A percentile compares a stretch with the other conserved stretches of the same genome.
phyloP scores from a whole-genome alignment of 2,113 vertebrate genomes.

The Siniperca knerii region DNA sequence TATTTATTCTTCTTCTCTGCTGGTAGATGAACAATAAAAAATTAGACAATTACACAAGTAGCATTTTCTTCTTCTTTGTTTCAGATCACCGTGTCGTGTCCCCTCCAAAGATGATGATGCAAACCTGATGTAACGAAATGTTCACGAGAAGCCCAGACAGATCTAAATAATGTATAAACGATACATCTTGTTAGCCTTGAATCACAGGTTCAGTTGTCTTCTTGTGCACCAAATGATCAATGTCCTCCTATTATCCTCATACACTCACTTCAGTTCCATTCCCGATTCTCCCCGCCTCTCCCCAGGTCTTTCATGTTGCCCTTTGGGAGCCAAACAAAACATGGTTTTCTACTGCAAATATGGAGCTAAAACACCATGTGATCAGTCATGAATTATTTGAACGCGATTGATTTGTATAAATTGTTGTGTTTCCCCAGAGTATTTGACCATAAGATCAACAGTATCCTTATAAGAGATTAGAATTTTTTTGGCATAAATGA shows the following conservation, averaged over 20 bases:
- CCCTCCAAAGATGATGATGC: slow-evolving; percentile 59
- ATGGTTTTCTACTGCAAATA: slow-evolving; percentile 79
- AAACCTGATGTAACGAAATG: slow-evolving; percentile 72
- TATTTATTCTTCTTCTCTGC: not conserved
- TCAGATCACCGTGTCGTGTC: slow-evolving; percentile 49
- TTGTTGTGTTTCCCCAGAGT: slow-evolving; percentile 80
- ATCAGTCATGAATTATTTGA: slow-evolving; percentile 86
- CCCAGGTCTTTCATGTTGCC: slow-evolving; percentile 77
- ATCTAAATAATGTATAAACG: slow-evolving; percentile 78
- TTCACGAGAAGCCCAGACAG: slow-evolving; percentile 46
- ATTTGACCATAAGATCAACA: slow-evolving; percentile 72
- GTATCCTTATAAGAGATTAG: slow-evolving; percentile 64
- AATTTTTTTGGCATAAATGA: slow-evolving; percentile 38
- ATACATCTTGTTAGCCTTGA: slow-evolving; percentile 70
- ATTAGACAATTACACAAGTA: slow-evolving; percentile 49
- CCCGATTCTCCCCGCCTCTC: slow-evolving; percentile 65
- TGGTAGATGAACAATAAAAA: slow-evolving; percentile 28
- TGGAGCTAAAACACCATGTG: slow-evolving; percentile 83
- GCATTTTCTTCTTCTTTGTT: slow-evolving; percentile 13
- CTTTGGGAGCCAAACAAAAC: slow-evolving; percentile 80
- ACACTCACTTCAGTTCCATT: slow-evolving; percentile 67
- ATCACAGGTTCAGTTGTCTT: slow-evolving; percentile 71
- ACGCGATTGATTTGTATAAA: slow-evolving; percentile 86
- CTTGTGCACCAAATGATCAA: slow-evolving; percentile 77
- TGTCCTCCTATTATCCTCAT: slow-evolving; percentile 80